These are phyloP conservation scores for Paracyclopina nana DNA, from an alignment of 1,140 invertebrate genomes.

Conservation along the genomic window DNA sequence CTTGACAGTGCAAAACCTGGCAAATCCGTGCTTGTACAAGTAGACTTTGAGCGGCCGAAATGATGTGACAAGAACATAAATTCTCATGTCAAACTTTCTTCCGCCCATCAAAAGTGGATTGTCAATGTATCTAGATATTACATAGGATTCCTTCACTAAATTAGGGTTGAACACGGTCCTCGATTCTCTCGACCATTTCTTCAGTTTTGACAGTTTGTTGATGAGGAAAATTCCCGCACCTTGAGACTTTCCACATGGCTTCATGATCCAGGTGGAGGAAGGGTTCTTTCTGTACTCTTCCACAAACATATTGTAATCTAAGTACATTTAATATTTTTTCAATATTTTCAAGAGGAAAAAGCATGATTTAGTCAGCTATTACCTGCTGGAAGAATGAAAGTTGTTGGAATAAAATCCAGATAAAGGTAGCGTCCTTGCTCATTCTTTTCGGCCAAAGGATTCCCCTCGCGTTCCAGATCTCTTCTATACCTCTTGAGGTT, in stretches of 20 bases:
- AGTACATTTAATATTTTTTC: conserved; percentile 11
- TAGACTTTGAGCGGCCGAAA: conserved; percentile 60
- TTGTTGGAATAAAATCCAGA: conserved; percentile 75
- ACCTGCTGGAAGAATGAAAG: conserved; percentile 72
- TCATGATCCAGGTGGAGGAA: conserved; percentile 90
- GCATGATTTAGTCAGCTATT: conserved; percentile 15
- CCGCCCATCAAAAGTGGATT: conserved; percentile 69
- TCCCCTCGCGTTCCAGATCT: conserved; percentile 73
- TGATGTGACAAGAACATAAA: conserved; percentile 62
- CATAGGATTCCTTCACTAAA: conserved; percentile 60
- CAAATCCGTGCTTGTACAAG: conserved; percentile 54
- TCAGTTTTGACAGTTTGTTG: conserved; percentile 67
- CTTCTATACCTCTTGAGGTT: conserved; percentile 85
- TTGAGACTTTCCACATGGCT: conserved; percentile 78
- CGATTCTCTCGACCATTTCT: conserved; percentile 46
- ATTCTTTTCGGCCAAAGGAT: conserved; percentile 54
- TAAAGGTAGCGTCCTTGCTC: conserved; percentile 45
- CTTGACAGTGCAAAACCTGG: conserved; percentile 62
- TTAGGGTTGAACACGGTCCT: conserved; percentile 41
- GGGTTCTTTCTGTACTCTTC: conserved; percentile 79
- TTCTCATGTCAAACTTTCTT: conserved; percentile 61
- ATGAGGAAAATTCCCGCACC: conserved; percentile 56
- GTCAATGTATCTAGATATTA: conserved; percentile 64
- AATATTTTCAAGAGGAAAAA: not conserved
- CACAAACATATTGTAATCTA: conserved; percentile 83